Conservation (phyloP, 53 echinoderm and acorn worm species). For the Holothuria leucospilota region DNA sequence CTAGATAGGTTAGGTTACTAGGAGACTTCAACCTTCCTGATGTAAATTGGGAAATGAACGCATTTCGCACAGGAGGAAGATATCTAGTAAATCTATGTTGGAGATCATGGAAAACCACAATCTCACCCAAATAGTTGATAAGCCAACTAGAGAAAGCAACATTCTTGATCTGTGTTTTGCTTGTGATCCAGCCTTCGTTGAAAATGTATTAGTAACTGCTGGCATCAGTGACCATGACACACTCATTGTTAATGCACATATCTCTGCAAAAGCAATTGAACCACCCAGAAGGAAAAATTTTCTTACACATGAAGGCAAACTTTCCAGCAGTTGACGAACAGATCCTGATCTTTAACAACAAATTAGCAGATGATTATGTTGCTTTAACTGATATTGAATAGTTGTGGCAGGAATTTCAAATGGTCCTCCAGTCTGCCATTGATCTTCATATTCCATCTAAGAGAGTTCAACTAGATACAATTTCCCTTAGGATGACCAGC, state of each 20-base stretch:
- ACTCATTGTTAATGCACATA: background rate
- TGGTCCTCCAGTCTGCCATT: background rate
- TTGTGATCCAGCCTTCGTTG: background rate
- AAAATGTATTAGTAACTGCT: background rate
- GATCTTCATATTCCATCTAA: too few relatives aligned
- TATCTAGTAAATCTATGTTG: background rate
- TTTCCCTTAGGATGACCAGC: background rate
- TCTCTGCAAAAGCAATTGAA: background rate
- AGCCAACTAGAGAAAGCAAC: too few relatives aligned
- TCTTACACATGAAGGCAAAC: background rate
- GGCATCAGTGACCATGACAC: background rate
- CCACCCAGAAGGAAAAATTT: background rate
- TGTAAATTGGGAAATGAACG: background rate
- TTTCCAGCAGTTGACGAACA: background rate
- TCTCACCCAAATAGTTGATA: too few relatives aligned
- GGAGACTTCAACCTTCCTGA: too few relatives aligned
- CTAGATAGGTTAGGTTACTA: background rate
- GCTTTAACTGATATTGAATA: background rate
- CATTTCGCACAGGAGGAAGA: too few relatives aligned
- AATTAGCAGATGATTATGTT: background rate
- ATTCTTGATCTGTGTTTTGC: too few relatives aligned
- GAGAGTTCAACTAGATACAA: background rate
- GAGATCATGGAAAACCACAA: background rate
- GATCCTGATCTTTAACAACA: background rate
- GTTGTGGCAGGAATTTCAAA: background rate